Conservation (phyloP, 2,888 invertebrate species). For the Notodonta dromedarius region DNA sequence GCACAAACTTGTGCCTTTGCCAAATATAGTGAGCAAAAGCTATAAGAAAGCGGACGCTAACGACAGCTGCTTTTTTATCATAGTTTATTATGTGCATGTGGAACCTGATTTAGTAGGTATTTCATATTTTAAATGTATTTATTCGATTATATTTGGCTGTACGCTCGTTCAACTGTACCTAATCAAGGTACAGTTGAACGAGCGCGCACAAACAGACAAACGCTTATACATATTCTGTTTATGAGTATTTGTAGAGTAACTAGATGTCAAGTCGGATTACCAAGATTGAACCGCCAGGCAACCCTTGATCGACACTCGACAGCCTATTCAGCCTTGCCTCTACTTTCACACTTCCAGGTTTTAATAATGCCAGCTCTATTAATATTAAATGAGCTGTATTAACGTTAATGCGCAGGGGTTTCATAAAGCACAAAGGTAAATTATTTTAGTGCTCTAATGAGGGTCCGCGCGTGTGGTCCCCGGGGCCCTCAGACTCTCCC, state of each 20-base stretch:
- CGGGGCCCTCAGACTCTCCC: slow-evolving; percentile 30
- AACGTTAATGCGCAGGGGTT: slow-evolving; percentile 29
- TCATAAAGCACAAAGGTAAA: slow-evolving; percentile 52
- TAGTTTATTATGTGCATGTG: no score
- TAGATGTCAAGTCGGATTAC: no score
- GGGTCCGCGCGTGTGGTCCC: slow-evolving; percentile 53
- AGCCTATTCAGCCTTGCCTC: not conserved
- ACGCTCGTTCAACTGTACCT: no score
- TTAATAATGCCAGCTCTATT: slow-evolving; percentile 32
- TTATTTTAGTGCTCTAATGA: slow-evolving; percentile 65
- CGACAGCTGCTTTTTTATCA: no score
- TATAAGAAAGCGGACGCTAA: not conserved
- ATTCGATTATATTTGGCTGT: no score
- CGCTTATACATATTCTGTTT: no score
- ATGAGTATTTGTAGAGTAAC: no score
- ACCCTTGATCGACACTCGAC: not conserved
- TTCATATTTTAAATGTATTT: no score
- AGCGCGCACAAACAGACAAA: no score
- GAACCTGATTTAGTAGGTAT: no score
- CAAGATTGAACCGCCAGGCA: not conserved
- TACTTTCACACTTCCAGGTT: not conserved
- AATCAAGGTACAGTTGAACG: no score
- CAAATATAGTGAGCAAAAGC: not conserved
- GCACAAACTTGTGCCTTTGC: not conserved
- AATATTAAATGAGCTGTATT: slow-evolving; percentile 37